Base-by-base conservation (phyloP, 2,113 vertebrate species). In the Leuciscus idus region DNA sequence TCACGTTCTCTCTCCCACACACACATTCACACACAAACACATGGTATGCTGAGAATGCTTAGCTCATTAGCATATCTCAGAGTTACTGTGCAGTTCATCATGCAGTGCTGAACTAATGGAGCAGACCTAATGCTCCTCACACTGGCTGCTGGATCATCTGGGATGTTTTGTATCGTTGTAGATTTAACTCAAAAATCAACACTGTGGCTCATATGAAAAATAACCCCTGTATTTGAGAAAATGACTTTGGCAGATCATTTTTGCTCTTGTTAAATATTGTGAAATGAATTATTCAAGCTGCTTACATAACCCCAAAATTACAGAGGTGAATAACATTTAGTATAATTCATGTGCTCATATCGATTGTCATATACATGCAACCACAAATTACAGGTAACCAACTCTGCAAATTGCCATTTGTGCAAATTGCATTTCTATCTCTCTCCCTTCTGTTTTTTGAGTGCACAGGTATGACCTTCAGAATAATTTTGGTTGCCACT, bases 381-480 rank as follows among this genome's bases (percentile, higher is more conserved):
- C 55, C 26, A 13, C n/a, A 74, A 64, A 83, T 64, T 77, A 62
- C 72, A 55, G 21, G 43, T 26, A n/a, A 66, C 46, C 19, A 36
- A 74, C 70, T 28, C 30, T 77, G 30, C 66, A 73, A 57, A 72
- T 85, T 48, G 62, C 23, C n/a, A 43, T 30, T 62, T 86, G 43
- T 62, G 23, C 4, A 62, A 86, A 81, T 72, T 85, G 75, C 85
- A 23, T 83, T 73, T 84, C 81, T 80, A 83, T 76, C 62, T 83
- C 48, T 84, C 77, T 74, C 81, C 62, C 79, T 57, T 52, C 39
- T 75, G 30, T 73, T 73, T 80, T 87, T 77, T 83, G 77, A 87
- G 77, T 74, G 61, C 72, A 79, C 86, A 89, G 89, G 89, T 87
- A 89, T 90, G 89, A 87, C 87, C 89, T 90, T 90, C 68, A 90